These are phyloP conservation scores for Myotis vivesi DNA, from an alignment of 2,797 vertebrate species.

Conservation along the genomic window DNA sequence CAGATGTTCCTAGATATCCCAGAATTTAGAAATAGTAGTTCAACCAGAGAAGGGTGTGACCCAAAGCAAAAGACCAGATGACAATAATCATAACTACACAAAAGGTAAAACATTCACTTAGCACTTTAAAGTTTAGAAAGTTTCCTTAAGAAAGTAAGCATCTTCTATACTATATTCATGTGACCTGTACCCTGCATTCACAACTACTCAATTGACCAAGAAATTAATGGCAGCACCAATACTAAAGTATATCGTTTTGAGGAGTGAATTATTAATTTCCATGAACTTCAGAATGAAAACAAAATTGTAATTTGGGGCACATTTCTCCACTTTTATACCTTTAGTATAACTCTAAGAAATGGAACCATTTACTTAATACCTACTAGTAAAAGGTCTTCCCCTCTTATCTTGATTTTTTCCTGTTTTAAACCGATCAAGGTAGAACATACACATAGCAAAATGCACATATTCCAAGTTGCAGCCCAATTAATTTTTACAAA, in stretches of 20 bases:
- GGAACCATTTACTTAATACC: not conserved
- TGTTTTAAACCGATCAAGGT: not conserved
- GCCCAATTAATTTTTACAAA: not conserved
- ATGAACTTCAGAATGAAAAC: not conserved
- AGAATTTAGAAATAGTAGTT: constrained; percentile 14
- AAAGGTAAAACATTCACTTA: not conserved
- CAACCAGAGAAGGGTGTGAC: not conserved
- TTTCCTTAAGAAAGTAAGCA: not conserved
- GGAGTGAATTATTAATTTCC: not conserved
- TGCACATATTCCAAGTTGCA: not conserved
- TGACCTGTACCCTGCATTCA: not conserved
- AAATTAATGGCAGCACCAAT: not conserved
- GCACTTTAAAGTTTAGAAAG: not conserved
- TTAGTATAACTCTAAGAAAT: not conserved
- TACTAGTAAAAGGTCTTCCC: not conserved
- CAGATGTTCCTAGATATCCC: not conserved
- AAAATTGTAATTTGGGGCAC: not conserved
- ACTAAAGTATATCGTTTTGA: not conserved
- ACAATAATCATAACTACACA: not conserved
- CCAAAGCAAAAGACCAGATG: not conserved
- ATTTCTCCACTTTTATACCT: not conserved
- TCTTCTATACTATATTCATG: not conserved
- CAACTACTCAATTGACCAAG: not conserved
- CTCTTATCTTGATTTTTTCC: not conserved
- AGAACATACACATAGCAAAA: not conserved